Evolutionary conservation across 2,113 vertebrate genomes (phyloP).

Genomic region (Apodemus speciosus): DNA sequence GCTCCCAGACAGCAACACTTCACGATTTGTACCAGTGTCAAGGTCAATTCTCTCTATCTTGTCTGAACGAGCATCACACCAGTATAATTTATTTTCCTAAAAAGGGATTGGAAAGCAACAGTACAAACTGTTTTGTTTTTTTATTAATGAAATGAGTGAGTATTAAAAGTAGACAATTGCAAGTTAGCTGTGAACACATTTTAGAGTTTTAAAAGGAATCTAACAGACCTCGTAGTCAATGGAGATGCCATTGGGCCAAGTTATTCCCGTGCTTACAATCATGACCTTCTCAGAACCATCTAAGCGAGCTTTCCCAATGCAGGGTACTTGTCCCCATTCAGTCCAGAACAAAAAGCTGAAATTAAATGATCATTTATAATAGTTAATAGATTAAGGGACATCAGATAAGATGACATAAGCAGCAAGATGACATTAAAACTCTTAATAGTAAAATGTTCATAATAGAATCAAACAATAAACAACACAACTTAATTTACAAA

Average conservation of each 20-base stretch:
- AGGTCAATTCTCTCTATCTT: constrained; percentile 99
- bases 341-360: constrained; percentile 98
- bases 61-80: constrained; percentile 99
- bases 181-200: constrained; percentile 32
- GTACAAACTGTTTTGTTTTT: constrained; percentile 73
- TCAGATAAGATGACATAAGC: not conserved
- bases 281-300: constrained; percentile 96
- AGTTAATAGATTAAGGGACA: not conserved
- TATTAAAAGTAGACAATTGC: constrained; percentile 69
- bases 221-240: constrained; percentile 95
- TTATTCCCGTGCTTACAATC: constrained; percentile 93
- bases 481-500: not conserved
- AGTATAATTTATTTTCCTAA: constrained; percentile 99
- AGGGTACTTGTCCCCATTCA: constrained; percentile 97
- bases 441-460: not conserved
- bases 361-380: constrained; percentile 47
- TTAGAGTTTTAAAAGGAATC: constrained; percentile 43
- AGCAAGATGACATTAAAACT: not conserved
- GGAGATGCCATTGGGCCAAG: constrained; percentile 98
- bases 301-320: constrained; percentile 94
- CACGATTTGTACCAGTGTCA: constrained; percentile 95
- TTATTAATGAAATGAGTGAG: constrained; percentile 80
- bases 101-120: constrained; percentile 90
- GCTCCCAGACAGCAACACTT: constrained; percentile 97
- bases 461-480: not conserved